Conservation (phyloP, 2,113 vertebrate species). For the Equus przewalskii region DNA sequence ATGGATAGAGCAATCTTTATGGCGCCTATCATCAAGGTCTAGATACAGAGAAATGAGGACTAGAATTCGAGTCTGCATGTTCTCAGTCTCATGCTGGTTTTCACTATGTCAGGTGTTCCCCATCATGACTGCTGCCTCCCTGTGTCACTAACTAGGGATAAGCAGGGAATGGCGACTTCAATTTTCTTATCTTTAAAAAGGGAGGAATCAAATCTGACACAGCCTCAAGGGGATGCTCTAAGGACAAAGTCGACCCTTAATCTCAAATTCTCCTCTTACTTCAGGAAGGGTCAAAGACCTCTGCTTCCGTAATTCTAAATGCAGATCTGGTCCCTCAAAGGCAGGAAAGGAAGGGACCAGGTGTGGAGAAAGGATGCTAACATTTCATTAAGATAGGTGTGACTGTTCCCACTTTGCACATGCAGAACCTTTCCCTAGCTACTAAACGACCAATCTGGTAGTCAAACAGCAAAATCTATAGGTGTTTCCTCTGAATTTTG, state of each 20-base stretch:
- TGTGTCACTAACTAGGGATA: not conserved
- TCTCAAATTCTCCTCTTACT: slow-evolving; percentile 41
- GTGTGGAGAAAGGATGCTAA: not conserved
- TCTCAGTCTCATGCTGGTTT: not conserved
- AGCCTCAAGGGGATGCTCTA: not conserved
- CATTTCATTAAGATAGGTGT: not conserved
- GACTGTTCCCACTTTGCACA: not conserved
- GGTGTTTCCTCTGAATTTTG: not conserved
- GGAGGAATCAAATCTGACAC: slow-evolving; percentile 13
- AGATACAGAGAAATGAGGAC: not conserved
- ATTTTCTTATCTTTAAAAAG: not conserved
- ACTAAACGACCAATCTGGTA: not conserved
- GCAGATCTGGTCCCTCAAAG: slow-evolving; percentile 12
- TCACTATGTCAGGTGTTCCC: not conserved
- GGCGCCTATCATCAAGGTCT: not conserved
- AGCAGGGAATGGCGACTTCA: not conserved
- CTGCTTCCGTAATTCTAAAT: slow-evolving; percentile 41
- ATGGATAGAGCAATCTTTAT: not conserved
- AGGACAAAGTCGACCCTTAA: slow-evolving; percentile 27
- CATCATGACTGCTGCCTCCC: not conserved
- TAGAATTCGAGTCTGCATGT: not conserved
- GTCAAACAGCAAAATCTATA: not conserved
- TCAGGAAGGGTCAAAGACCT: slow-evolving; percentile 38
- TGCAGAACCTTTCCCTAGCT: not conserved
- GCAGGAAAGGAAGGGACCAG: not conserved